Evolutionary conservation across 2,113 vertebrate species (phyloP).

Genomic region (Dendrocopos noguchii): DNA sequence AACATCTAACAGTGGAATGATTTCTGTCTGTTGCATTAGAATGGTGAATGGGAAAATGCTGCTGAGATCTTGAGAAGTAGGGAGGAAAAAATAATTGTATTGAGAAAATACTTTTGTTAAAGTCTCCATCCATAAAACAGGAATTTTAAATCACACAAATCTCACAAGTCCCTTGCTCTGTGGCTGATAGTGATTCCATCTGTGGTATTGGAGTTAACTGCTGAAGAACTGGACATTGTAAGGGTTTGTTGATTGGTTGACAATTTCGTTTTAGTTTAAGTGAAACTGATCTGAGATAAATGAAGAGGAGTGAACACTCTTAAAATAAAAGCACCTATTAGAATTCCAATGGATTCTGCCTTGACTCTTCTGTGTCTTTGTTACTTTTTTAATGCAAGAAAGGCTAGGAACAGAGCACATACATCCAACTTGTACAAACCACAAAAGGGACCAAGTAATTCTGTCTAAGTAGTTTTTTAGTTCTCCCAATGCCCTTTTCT

Average conservation of each 20-base stretch:
- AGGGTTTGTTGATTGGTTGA: neutral
- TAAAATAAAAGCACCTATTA: neutral
- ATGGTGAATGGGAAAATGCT: neutral
- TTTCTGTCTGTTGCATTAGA: neutral
- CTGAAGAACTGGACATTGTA: neutral
- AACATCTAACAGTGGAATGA: neutral
- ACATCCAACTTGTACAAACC: neutral
- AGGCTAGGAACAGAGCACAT: rapidly evolving
- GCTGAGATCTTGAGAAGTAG: neutral
- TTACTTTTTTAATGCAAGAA: neutral
- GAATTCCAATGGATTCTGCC: neutral
- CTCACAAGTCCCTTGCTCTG: neutral
- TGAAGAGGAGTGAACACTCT: neutral
- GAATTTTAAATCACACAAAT: neutral
- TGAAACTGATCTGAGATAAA: neutral
- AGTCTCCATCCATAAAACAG: no score
- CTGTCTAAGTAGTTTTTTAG: neutral
- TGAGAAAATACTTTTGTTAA: neutral
- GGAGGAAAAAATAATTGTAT: neutral
- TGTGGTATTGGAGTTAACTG: neutral
- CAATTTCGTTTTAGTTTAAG: neutral
- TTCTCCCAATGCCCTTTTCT: neutral
- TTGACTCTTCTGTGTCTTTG: neutral
- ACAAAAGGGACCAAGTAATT: no score
- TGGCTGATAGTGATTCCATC: neutral